Base-by-base conservation (phyloP, 2,888 invertebrate species). In the Noctua fimbriata region DNA sequence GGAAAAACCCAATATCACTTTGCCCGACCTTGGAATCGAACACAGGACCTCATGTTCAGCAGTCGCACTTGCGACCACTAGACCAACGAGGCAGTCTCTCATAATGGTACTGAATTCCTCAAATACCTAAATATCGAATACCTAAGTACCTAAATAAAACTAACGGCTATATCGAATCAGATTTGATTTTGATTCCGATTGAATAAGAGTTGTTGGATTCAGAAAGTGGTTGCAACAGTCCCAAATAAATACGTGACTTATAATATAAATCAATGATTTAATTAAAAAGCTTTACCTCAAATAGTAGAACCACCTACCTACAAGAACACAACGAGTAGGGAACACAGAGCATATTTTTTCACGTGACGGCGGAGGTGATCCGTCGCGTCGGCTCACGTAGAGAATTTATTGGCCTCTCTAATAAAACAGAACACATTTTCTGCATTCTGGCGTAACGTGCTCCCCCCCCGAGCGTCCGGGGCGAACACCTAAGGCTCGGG, bases 381-480 rank as follows among this genome's bases (percentile, higher is more conserved):
- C 91, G 87, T 89, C 88, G 90, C 92, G 92, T 88, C 89, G 92
- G 87, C 91, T 92, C 96, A 96, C 96, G 96, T 95, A 93, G 95
- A 72, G 90, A 93, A 95, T 96, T 96, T 96, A 95, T 95, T 94
- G 93, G 94, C 92, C 91, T 92, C 92, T 91, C 93, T 94, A 95
- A 95, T 96, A 95, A 95, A 95, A 94, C 94, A 94, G 94, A 94
- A 95, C 94, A 95, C 94, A 94, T 94, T 94, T 94, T 94, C 93
- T 94, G 94, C 95, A 95, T 95, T 94, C 92, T 90, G 89, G 81
- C 91, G 90, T 92, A 90, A 90, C 92, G 91, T 89, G 91, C 86
- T 79, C 83, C 87, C 87, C 87, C 87, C 79, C 41, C 28, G 5
- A 52, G 79, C 65, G 79, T 65, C 60, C 69, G 73, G 66, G 60